A percentile compares a stretch with the other conserved stretches of the same genome.
These are phyloP conservation scores for Flabesymbios commensalis DNA, from an alignment of 2,888 invertebrate genomes.

Conservation along the genomic window DNA sequence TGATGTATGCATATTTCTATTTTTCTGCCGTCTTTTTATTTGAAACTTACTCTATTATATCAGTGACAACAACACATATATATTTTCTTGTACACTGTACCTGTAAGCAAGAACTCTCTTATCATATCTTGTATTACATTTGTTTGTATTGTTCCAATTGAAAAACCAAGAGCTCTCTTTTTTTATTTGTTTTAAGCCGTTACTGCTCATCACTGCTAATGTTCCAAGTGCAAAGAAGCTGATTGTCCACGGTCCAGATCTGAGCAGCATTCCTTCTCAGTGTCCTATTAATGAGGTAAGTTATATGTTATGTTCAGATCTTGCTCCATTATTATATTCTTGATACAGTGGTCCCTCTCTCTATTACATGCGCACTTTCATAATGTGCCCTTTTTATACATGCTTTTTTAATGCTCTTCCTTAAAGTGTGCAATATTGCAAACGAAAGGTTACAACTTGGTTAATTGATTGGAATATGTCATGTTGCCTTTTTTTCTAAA, in stretches of 20 bases:
- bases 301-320: too few species aligned
- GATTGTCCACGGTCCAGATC: conserved; percentile 89
- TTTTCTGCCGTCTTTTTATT: conserved; percentile 6
- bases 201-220: conserved; percentile 94
- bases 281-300: conserved; percentile 84
- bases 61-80: neutral
- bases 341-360: neutral
- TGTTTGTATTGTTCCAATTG: too few species aligned
- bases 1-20: conserved; percentile 80
- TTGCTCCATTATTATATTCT: too few species aligned
- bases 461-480: neutral
- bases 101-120: too few species aligned
- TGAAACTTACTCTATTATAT: neutral
- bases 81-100: too few species aligned
- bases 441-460: neutral
- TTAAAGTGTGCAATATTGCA: neutral
- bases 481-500: too few species aligned
- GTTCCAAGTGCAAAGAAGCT: conserved; percentile 99
- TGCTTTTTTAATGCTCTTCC: neutral
- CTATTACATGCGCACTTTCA: neutral
- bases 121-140: neutral
- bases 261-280: conserved; percentile 91
- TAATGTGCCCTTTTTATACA: neutral
- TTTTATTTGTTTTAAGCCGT: conserved; percentile 65
- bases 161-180: too few species aligned